Conservation (phyloP, 2,113 vertebrate genomes). For the Sebastes schlegelii region DNA sequence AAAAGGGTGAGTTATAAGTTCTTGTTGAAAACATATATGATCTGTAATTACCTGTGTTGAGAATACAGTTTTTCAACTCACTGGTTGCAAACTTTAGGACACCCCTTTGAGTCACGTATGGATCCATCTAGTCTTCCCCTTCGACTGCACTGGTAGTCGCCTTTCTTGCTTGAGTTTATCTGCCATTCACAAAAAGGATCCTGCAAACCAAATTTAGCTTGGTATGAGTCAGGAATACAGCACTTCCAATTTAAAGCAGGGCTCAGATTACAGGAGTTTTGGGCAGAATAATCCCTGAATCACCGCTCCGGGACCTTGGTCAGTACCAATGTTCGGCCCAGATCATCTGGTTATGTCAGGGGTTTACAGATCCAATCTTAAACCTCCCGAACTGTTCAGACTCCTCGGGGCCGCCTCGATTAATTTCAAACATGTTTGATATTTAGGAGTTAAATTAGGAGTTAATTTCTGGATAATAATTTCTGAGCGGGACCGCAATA, state of each 20-base stretch:
- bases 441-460: too few species aligned
- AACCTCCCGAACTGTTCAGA: too few species aligned
- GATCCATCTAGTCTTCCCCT: slow-evolving; percentile 88
- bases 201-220: slow-evolving; percentile 69
- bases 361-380: too few species aligned
- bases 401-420: too few species aligned
- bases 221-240: neutral
- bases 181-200: slow-evolving; percentile 94
- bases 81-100: slow-evolving; percentile 92
- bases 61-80: slow-evolving; percentile 76
- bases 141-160: slow-evolving; percentile 90
- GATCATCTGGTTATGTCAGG: too few species aligned
- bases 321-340: neutral
- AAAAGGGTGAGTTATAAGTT: neutral
- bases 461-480: too few species aligned
- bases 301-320: neutral
- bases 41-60: neutral
- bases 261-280: neutral
- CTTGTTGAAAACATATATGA: neutral
- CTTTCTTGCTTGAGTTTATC: slow-evolving; percentile 91
- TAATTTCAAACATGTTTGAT: too few species aligned
- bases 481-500: too few species aligned
- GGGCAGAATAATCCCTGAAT: neutral
- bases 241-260: neutral
- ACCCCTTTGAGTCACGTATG: slow-evolving; percentile 84